Evolutionary conservation across 2,888 invertebrate genomes (phyloP).

Genomic region (Branchellion lobata): DNA sequence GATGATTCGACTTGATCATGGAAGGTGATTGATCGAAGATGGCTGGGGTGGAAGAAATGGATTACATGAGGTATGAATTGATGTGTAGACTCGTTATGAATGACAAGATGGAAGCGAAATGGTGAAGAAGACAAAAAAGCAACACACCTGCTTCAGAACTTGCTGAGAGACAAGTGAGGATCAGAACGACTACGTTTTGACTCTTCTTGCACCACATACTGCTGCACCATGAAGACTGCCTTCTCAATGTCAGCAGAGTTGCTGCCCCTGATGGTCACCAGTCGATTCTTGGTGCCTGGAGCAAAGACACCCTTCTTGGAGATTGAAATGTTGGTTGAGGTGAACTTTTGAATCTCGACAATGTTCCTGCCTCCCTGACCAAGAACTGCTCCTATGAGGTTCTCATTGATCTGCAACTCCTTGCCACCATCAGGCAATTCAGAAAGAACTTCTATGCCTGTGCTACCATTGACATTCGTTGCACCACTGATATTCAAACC

Average conservation of each 20-base stretch:
- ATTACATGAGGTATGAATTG: neutral
- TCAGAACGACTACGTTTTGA: conserved; percentile 82
- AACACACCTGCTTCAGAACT: conserved; percentile 14
- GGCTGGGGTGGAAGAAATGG: neutral
- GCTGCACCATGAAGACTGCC: conserved; percentile 92
- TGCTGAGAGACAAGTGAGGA: conserved; percentile 17
- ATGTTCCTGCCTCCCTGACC: conserved; percentile 94
- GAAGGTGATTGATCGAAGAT: neutral
- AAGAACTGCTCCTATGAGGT: conserved; percentile 92
- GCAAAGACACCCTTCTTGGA: conserved; percentile 96
- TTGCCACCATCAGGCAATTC: conserved; percentile 59
- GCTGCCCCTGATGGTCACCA: conserved; percentile 90
- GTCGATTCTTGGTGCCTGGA: conserved; percentile 93
- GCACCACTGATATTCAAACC: neutral
- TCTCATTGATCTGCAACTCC: conserved; percentile 78
- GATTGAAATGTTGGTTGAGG: conserved; percentile 96
- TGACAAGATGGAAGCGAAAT: neutral
- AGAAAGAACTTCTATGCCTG: conserved; percentile 53
- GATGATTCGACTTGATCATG: conserved; percentile 18
- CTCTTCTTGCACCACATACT: conserved; percentile 93
- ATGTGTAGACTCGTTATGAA: neutral
- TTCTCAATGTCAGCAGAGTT: conserved; percentile 78
- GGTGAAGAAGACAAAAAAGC: neutral
- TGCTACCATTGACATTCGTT: neutral
- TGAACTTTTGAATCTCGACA: conserved; percentile 93